phyloP scores from a whole-genome alignment of 2,888 invertebrate species.

The Hypena proboscidalis region DNA sequence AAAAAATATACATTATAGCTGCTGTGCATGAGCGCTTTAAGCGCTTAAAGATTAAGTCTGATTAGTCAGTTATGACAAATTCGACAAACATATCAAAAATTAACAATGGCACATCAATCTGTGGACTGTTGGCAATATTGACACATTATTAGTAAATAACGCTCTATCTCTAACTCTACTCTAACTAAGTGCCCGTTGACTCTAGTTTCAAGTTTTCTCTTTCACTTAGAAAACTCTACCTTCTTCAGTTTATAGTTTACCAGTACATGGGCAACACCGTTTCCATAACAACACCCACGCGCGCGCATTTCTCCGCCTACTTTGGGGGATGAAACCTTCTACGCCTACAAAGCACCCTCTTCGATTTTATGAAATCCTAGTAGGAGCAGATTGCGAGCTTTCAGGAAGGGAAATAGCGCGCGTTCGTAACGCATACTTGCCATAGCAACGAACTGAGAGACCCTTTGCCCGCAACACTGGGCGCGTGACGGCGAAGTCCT shows the following conservation, averaged over 20 bases:
- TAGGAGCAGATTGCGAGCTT: conserved; percentile 87
- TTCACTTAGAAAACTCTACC: conserved; percentile 37
- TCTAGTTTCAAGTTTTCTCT: neutral
- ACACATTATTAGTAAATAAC: too few species aligned
- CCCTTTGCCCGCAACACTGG: conserved; percentile 24
- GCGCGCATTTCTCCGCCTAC: conserved; percentile 73
- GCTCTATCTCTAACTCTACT: too few species aligned
- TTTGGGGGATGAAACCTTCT: conserved; percentile 60
- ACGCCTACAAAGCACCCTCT: conserved; percentile 49
- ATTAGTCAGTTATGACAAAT: too few species aligned
- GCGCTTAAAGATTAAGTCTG: too few species aligned
- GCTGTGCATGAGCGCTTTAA: too few species aligned
- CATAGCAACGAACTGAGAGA: conserved; percentile 29
- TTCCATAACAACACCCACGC: conserved; percentile 79
- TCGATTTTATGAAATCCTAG: conserved; percentile 78
- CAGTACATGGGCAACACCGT: conserved; percentile 69
- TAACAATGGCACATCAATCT: too few species aligned
- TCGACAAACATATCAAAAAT: too few species aligned
- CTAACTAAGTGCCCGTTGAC: neutral
- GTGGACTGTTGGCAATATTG: too few species aligned
- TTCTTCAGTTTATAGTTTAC: conserved; percentile 58
- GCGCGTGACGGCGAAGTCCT: conserved; percentile 29
- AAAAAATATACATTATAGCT: too few species aligned
- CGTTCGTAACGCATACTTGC: conserved; percentile 53
- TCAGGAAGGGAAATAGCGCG: conserved; percentile 85